Percentiles rank a stretch among this genome's conserved stretches.
phyloP scores from a whole-genome alignment of 1,140 invertebrate species.

The Maniola jurtina region DNA sequence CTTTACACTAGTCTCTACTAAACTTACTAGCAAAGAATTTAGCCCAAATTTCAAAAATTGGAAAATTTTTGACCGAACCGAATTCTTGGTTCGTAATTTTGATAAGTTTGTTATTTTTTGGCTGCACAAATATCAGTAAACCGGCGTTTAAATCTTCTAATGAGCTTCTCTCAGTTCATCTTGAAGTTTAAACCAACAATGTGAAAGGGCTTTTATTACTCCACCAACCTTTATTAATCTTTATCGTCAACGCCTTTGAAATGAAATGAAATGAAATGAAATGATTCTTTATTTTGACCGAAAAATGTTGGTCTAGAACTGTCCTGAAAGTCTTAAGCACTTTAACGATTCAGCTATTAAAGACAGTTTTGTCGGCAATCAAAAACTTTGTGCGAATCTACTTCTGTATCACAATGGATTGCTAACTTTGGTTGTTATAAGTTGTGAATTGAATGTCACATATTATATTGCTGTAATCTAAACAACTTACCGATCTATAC shows the following conservation, averaged over 20 bases:
- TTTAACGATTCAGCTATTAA: slow-evolving; percentile 11
- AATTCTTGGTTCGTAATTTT: no score
- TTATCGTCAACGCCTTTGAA: slow-evolving; percentile 25
- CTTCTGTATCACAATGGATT: slow-evolving; percentile 21
- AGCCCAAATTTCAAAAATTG: no score
- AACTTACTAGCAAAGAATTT: no score
- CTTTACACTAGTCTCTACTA: neutral
- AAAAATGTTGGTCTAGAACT: slow-evolving; percentile 11
- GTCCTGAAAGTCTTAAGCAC: slow-evolving; percentile 14
- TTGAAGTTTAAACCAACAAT: neutral
- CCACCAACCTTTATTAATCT: slow-evolving; percentile 40
- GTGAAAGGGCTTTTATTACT: neutral
- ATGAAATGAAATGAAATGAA: no score
- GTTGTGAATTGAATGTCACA: neutral
- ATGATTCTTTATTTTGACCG: no score
- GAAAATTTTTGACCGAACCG: no score
- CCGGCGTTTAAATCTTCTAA: no score
- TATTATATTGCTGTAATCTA: no score
- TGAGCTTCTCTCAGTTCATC: neutral
- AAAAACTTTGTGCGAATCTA: slow-evolving; percentile 24
- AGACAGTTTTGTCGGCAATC: slow-evolving; percentile 22
- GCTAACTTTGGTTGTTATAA: slow-evolving; percentile 4
- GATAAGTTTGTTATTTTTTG: no score
- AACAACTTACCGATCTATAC: no score
- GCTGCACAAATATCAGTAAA: no score